Percentiles rank a stretch among this genome's conserved stretches.
phyloP scores from a whole-genome alignment of 2,797 vertebrate species.

The Antrozous pallidus region DNA sequence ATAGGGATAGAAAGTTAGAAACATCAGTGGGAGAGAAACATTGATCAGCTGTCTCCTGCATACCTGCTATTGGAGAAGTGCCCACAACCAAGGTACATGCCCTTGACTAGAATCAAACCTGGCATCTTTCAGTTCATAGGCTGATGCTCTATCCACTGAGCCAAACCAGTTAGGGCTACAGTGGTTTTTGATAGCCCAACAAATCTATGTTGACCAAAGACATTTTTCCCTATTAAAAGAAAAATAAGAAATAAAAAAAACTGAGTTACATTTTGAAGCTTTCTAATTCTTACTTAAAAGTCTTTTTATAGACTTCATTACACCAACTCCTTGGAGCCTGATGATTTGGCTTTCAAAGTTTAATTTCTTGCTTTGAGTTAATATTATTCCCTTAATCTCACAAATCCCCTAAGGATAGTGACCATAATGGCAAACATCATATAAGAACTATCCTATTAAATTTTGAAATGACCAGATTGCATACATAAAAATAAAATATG shows the following conservation, averaged over 20 bases:
- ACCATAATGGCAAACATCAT: constrained; percentile 43
- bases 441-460: constrained; percentile 45
- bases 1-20: too few relatives aligned
- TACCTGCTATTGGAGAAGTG: too few relatives aligned
- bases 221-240: neutral
- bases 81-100: too few relatives aligned
- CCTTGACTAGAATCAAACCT: too few relatives aligned
- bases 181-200: neutral
- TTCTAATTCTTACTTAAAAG: constrained; percentile 29
- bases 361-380: constrained; percentile 52
- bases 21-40: too few relatives aligned
- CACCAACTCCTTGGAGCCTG: constrained; percentile 47
- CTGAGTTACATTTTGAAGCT: neutral
- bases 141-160: too few relatives aligned
- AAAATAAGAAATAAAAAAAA: neutral
- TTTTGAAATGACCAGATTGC: constrained; percentile 52
- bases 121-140: too few relatives aligned
- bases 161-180: neutral
- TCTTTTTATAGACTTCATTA: constrained; percentile 14
- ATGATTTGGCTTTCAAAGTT: constrained; percentile 52
- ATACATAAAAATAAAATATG: constrained; percentile 51
- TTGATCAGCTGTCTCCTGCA: too few relatives aligned
- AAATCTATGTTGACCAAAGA: constrained; percentile 11
- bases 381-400: constrained; percentile 53
- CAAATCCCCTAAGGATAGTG: constrained; percentile 45